Percentiles rank a stretch among this genome's conserved stretches.
phyloP scores from a whole-genome alignment of 64 coral and sea anemone genomes.

The Hydrozoanthus tunicans region DNA sequence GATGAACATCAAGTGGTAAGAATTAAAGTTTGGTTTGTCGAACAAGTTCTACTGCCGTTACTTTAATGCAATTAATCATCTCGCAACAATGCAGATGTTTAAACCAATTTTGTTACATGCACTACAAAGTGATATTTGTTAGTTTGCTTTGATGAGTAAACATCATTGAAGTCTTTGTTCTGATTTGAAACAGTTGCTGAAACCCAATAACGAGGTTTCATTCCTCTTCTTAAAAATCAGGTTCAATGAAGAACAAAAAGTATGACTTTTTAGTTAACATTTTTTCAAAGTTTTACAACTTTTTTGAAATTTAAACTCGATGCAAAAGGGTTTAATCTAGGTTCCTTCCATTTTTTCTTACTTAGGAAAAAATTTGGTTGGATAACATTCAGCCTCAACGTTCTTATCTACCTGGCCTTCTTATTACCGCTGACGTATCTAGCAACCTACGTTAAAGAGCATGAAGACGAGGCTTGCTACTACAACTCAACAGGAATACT shows the following conservation, averaged over 20 bases:
- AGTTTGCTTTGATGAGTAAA: no score
- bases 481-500: slow-evolving; percentile 16
- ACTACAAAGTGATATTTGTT: no score
- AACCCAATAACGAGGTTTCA: no score
- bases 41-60: no score
- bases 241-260: no score
- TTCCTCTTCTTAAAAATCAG: no score
- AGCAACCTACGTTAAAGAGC: slow-evolving; percentile 29
- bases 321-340: no score
- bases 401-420: slow-evolving; percentile 71
- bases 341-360: neutral
- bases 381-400: slow-evolving; percentile 71
- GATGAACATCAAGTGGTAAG: slow-evolving; percentile 87
- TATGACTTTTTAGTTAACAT: no score
- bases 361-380: slow-evolving; percentile 87
- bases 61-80: no score
- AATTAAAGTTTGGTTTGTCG: neutral
- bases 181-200: no score
- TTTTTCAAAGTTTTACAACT: neutral
- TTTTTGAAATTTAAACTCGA: neutral
- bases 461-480: slow-evolving; percentile 41
- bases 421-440: slow-evolving; percentile 74
- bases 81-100: neutral
- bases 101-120: no score
- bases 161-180: no score